Evolutionary conservation across 1,140 invertebrate genomes (phyloP).

Genomic region (Hestina assimilis): DNA sequence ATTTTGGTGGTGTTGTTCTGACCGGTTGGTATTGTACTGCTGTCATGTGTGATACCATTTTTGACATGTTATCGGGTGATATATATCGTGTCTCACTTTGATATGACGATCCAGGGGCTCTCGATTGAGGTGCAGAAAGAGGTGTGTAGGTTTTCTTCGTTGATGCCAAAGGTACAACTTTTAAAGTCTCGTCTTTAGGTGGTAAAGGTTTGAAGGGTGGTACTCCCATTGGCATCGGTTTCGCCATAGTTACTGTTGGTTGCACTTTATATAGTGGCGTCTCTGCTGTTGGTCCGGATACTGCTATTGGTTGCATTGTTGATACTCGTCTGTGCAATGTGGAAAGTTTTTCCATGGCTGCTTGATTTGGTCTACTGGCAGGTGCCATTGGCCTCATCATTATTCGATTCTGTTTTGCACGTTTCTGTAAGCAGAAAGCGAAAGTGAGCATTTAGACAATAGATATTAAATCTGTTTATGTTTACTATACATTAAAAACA

Average conservation of each 20-base stretch:
- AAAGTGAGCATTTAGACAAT: not conserved
- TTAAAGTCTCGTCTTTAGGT: conserved; percentile 77
- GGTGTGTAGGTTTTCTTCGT: conserved; percentile 57
- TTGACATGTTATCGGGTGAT: conserved; percentile 63
- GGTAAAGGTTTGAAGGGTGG: conserved; percentile 89
- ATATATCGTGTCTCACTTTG: conserved; percentile 66
- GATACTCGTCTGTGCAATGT: conserved; percentile 51
- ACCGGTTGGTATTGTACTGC: conserved; percentile 49
- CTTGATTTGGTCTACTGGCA: conserved; percentile 52
- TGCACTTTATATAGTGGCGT: conserved; percentile 31
- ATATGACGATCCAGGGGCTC: conserved; percentile 54
- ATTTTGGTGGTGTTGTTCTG: conserved; percentile 60
- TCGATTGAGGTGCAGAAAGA: conserved; percentile 50
- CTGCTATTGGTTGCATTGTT: conserved; percentile 65
- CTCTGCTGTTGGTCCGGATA: conserved; percentile 42
- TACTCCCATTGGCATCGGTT: conserved; percentile 78
- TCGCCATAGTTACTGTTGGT: conserved; percentile 72
- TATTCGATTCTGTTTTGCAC: conserved; percentile 69
- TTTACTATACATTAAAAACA: not conserved
- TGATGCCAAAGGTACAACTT: conserved; percentile 63
- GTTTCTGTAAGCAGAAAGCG: conserved; percentile 57
- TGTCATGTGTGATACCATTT: conserved; percentile 71
- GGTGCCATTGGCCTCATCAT: conserved; percentile 65
- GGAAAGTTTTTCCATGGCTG: conserved; percentile 63
- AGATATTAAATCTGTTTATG: not conserved